These are phyloP conservation scores for Myotis planiceps DNA, from an alignment of 2,797 vertebrate genomes.

Conservation along the genomic window DNA sequence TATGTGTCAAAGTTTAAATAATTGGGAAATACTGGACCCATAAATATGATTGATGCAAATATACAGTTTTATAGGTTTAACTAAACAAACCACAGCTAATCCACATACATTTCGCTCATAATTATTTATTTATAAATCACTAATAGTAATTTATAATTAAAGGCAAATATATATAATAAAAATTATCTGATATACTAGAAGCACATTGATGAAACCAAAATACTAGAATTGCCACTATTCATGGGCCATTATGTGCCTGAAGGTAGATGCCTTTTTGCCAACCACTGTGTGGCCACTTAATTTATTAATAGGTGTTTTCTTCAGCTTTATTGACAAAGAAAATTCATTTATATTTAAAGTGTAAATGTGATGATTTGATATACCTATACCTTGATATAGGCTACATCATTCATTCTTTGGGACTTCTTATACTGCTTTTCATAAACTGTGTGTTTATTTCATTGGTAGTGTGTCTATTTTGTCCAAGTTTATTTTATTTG, in stretches of 20 bases:
- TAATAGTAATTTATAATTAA: not conserved
- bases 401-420: not conserved
- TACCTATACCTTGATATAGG: not conserved
- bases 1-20: not conserved
- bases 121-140: not conserved
- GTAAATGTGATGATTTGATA: not conserved
- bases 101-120: not conserved
- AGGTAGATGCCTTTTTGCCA: not conserved
- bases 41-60: not conserved
- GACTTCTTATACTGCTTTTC: not conserved
- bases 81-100: not conserved
- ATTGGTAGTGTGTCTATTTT: not conserved
- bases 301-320: not conserved
- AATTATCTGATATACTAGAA: not conserved
- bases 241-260: rapidly evolving
- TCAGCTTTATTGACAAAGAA: not conserved
- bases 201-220: not conserved
- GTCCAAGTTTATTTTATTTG: not conserved
- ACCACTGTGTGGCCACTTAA: not conserved
- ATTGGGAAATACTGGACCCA: not conserved
- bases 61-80: not conserved
- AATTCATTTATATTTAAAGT: not conserved
- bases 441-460: not conserved
- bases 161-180: not conserved
- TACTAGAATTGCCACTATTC: not conserved